Conservation (phyloP, 2,113 vertebrate genomes). For the Cyphomyrus discorhynchus region DNA sequence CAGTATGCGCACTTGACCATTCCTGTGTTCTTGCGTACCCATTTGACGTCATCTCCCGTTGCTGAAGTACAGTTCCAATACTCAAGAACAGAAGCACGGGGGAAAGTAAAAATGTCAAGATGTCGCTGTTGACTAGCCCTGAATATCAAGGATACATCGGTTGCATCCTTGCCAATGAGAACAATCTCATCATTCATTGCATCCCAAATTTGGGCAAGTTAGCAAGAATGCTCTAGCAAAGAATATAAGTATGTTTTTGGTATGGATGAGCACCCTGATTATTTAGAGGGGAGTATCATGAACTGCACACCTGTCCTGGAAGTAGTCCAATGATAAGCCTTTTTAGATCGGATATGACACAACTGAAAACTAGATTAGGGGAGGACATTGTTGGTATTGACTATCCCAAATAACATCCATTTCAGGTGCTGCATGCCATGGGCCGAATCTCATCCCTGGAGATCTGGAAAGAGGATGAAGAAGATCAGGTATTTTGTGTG, state of each 20-base stretch:
- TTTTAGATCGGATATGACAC: not conserved
- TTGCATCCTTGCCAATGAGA: not conserved
- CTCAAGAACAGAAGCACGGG: not conserved
- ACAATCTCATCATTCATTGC: not conserved
- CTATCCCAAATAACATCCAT: not conserved
- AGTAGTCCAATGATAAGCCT: not conserved
- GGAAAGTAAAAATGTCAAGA: not conserved
- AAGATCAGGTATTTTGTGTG: slow-evolving; percentile 17
- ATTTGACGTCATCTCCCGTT: not conserved
- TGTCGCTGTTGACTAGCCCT: not conserved
- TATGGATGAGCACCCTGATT: not conserved
- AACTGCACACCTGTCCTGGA: not conserved
- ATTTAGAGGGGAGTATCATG: not conserved
- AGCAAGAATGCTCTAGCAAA: not conserved
- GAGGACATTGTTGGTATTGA: not conserved
- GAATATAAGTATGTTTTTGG: not conserved
- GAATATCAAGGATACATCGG: not conserved
- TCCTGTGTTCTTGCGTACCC: not conserved
- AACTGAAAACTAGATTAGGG: not conserved
- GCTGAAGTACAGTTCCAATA: not conserved
- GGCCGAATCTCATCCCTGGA: slow-evolving; percentile 4
- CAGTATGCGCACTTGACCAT: not conserved
- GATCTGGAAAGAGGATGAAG: slow-evolving; percentile 22
- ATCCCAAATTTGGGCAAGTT: not conserved
- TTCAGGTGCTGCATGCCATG: slow-evolving; percentile 23